Evolutionary conservation across 2,797 vertebrate genomes (phyloP).

Genomic region (Echiichthys vipera): DNA sequence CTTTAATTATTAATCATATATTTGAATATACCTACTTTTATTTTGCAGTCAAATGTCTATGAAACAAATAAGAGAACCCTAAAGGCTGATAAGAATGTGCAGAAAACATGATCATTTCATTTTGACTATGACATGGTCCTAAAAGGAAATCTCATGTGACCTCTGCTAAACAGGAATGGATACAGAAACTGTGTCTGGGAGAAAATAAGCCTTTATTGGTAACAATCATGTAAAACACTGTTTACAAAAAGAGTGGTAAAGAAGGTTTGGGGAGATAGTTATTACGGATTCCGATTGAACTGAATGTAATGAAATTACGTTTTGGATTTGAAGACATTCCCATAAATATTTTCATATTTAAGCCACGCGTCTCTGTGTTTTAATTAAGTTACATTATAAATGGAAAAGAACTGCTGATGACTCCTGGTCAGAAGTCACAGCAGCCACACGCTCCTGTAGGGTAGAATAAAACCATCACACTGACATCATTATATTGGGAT

Average conservation of each 20-base stretch:
- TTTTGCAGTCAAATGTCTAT: conserved; percentile 13
- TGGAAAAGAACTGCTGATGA: not conserved
- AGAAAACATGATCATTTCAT: not conserved
- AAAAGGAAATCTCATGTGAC: not conserved
- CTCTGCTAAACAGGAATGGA: not conserved
- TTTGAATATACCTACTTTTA: conserved; percentile 24
- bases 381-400: not conserved
- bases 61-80: not conserved
- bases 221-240: conserved; percentile 43
- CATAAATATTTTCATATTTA: conserved; percentile 83
- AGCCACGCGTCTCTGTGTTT: conserved; percentile 20
- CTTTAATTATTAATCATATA: conserved; percentile 24
- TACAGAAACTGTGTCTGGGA: not conserved
- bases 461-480: not conserved
- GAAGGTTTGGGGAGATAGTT: conserved; percentile 17
- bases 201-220: conserved; percentile 29
- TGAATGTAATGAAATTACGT: conserved; percentile 72
- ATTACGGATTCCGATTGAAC: conserved; percentile 39
- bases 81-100: conserved; percentile 5
- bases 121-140: not conserved
- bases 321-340: conserved; percentile 71
- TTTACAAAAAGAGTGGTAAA: conserved; percentile 25
- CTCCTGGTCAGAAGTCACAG: not conserved
- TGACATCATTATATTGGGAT: no score
- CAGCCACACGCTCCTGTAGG: not conserved